A percentile compares a stretch with the other conserved stretches of the same genome.
phyloP scores from a whole-genome alignment of 2,113 vertebrate species.

The Fulica atra region DNA sequence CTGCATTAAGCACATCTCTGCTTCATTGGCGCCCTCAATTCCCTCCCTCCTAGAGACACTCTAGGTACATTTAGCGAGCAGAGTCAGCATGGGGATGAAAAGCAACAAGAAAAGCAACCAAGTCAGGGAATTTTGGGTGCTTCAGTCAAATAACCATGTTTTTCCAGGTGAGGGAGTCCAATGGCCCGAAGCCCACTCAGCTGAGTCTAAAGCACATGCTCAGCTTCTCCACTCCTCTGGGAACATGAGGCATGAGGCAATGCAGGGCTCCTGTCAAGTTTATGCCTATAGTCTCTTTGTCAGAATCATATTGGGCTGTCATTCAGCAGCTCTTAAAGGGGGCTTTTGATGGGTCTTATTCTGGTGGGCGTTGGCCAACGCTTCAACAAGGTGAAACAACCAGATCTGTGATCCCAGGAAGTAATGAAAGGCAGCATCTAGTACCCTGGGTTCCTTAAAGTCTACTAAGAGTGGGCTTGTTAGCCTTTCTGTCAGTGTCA shows the following conservation, averaged over 20 bases:
- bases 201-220: background rate
- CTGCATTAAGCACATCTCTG: constrained; percentile 74
- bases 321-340: background rate
- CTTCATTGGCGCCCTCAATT: constrained; percentile 46
- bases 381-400: background rate
- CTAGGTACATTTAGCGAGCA: constrained; percentile 54
- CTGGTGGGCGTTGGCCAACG: background rate
- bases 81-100: constrained; percentile 43
- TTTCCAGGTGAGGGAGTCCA: background rate
- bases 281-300: background rate
- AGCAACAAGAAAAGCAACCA: constrained; percentile 32
- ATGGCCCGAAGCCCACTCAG: background rate
- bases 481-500: background rate
- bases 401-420: background rate
- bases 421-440: background rate
- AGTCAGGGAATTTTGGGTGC: background rate
- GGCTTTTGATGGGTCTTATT: background rate
- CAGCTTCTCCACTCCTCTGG: background rate
- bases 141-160: constrained; percentile 23
- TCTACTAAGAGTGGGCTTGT: background rate
- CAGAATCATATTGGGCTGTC: background rate
- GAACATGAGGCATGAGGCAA: background rate
- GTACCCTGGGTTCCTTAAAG: background rate
- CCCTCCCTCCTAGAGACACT: constrained; percentile 51
- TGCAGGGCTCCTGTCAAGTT: background rate